Base-by-base conservation (phyloP, 1,140 invertebrate species). In the Brachionus asplanchnoidis region DNA sequence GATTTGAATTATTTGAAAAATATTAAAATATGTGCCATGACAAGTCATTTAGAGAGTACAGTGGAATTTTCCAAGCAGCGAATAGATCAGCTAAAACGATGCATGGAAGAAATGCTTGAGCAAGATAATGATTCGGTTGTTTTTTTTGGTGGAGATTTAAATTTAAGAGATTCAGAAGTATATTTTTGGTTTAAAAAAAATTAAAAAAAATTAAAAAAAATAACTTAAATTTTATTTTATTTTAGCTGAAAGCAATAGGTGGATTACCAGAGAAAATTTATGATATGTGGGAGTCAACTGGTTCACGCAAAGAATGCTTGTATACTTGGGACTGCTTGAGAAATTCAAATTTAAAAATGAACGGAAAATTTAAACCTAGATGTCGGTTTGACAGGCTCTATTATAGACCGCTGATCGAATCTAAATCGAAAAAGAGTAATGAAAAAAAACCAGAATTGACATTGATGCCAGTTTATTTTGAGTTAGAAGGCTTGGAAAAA, bases 21-120 rank as follows among this genome's bases (percentile, higher is more conserved):
- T 7, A 86, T 90, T 4, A 88, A 90, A 44, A 86, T 92, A 7
- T 84, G 86, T 23, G 86, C 93, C 23, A 87, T 93, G 70, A 93
- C 92, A 77, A 89, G 91, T 26, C 92, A 93, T 87, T 87, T 93
- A 84, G 92, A 93, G 86, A 92, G 92, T 87, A 92, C 92, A 3
- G 88, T 86, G 82, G 90, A 91, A 0, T 88, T 88, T 86, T 83
- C 88, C 1, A 87, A 84, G 14, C 90, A 91, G 84, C 87, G 92
- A 53, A 88, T 88, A 53, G 85, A 86, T 23, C 92, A 93, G 85
- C 86, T 93, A 6, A 87, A 87, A 73, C 87, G 75, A 6, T 88
- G 87, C n/a, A 90, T 92, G 78, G 80, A 88, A 14, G 85, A 87
- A 26, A 87, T 91, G 40, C 85, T 84, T 20, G 86, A 88, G 11